Evolutionary conservation across 2,888 invertebrate genomes (phyloP), one percentile per base, ranked within the genome.

Genomic region (Drosophila rellima): DNA sequence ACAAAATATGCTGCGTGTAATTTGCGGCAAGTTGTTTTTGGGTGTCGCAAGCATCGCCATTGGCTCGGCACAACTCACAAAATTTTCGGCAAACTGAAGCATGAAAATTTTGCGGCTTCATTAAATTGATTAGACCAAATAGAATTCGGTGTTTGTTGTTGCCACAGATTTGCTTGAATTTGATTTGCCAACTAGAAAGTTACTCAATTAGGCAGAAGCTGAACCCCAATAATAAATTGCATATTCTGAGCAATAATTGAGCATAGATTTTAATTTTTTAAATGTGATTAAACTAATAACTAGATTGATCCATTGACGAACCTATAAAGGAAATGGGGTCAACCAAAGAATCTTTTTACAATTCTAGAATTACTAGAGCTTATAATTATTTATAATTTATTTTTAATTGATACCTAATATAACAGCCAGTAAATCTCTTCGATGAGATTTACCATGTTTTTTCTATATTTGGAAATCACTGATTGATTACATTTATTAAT

Each of bases 81-180:
- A 80, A 66, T 68, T 74, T 73, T 15, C 70, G 60, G 80, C 67
- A 82, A 59, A 61, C 68, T 70, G 74, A 42, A 55, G 82, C 77
- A 70, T 82, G 80, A 74, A 60, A 64, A 70, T 68, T 69, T 70
- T 69, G 74, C 39, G 67, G 70, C 33, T 70, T 78, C 72, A 79
- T 83, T 73, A 70, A 86, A 81, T 83, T 79, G 72, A 77, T 81
- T 74, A 70, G 77, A 69, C 59, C 45, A 72, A 83, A 77, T 47
- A 40, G 48, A 56, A 56, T 48, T 56, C 23, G 17, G 17, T 23
- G n/a, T 18, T 26, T 40, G 13, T 13, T 52, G 26, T 40, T 52
- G 37, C 37, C 45, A 26, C 56, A 35, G 56, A 47, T 57, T 57
- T 47, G 42, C n/a, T 26, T 7, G 11, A 57, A 57, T 26, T 45